Base-by-base conservation (phyloP, 2,888 invertebrate species). In the Papilio elwesi region DNA sequence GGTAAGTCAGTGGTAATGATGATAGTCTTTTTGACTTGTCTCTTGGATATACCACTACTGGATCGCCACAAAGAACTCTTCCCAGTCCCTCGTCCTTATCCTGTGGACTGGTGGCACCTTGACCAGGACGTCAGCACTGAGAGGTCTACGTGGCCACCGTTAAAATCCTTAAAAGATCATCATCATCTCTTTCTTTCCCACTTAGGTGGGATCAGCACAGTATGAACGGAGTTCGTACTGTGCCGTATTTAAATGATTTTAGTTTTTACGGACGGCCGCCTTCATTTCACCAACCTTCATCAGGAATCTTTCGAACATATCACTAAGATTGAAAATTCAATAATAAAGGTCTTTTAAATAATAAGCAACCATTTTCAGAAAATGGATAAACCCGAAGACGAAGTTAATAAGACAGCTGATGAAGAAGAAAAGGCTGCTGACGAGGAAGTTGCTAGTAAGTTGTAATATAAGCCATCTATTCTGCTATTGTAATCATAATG, bases 361-460 rank as follows among this genome's bases (percentile, higher is more conserved):
- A 26, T 26, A 26, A 26, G 1, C 26, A 26, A 26, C 26, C 26
- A 26, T 26, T 83, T 75, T 26, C 36, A 77, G 65, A 66, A 68
- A 26, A 13, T 52, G 10, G 59, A 66, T 2, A 68, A 67, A 26
- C 73, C 74, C 15, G 75, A 76, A 0, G 77, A 76, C 2, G 76
- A 82, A 66, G 77, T 83, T 0, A 89, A 87, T 57, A 71, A 85
- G 48, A 82, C 83, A 0, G 83, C 82, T 0, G 76, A 82, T 0
- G 90, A 90, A 0, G 86, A 87, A 9, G 55, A 48, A 26, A 70
- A 6, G 11, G 79, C 84, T 0, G 86, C 91, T 0, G 86, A 90
- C 51, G 79, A 81, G 5, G 85, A 90, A 76, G 78, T 86, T 0
- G 87, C 89, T 0, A 90, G 91, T 92, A 79, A 85, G 90, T 87